Evolutionary conservation across 2,113 vertebrate species (phyloP).

Genomic region (Cyanocitta stelleri): DNA sequence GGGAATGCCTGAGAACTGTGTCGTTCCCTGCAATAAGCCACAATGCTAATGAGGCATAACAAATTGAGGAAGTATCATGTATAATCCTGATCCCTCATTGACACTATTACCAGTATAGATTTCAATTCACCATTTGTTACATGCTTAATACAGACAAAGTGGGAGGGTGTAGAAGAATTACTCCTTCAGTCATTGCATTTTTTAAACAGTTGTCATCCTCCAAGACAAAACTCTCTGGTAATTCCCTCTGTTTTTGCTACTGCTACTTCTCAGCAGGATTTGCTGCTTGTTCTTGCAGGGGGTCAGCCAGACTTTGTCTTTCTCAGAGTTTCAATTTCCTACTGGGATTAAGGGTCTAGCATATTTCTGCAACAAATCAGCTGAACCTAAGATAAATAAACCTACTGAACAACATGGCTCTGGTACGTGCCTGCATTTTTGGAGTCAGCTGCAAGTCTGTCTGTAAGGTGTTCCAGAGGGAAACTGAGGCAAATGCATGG

Average conservation of each 20-base stretch:
- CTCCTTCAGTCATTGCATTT: slow-evolving; percentile 52
- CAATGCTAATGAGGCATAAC: slow-evolving; percentile 75
- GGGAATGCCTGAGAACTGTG: slow-evolving; percentile 63
- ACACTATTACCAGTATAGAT: slow-evolving; percentile 72
- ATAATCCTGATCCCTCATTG: slow-evolving; percentile 77
- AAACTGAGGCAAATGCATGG: background rate
- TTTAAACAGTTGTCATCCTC: slow-evolving; percentile 64
- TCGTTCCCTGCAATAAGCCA: slow-evolving; percentile 65
- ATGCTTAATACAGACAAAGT: slow-evolving; percentile 52
- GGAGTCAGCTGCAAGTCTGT: slow-evolving; percentile 23
- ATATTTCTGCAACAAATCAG: slow-evolving; percentile 69
- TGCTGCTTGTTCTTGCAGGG: slow-evolving; percentile 65
- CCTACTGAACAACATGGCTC: slow-evolving; percentile 16
- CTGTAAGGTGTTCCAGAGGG: background rate
- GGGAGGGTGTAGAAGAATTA: slow-evolving; percentile 43
- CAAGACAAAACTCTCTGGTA: slow-evolving; percentile 56
- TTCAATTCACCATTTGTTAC: slow-evolving; percentile 69
- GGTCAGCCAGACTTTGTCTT: slow-evolving; percentile 77
- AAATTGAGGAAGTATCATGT: slow-evolving; percentile 74
- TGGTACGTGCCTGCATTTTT: background rate
- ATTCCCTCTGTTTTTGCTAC: slow-evolving; percentile 60
- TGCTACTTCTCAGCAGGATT: slow-evolving; percentile 70
- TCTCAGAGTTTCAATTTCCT: slow-evolving; percentile 74
- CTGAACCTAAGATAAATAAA: slow-evolving; percentile 73
- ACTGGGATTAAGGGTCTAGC: slow-evolving; percentile 68